Evolutionary conservation across 2,113 vertebrate genomes (phyloP).

Genomic region (Pygoscelis antarcticus): DNA sequence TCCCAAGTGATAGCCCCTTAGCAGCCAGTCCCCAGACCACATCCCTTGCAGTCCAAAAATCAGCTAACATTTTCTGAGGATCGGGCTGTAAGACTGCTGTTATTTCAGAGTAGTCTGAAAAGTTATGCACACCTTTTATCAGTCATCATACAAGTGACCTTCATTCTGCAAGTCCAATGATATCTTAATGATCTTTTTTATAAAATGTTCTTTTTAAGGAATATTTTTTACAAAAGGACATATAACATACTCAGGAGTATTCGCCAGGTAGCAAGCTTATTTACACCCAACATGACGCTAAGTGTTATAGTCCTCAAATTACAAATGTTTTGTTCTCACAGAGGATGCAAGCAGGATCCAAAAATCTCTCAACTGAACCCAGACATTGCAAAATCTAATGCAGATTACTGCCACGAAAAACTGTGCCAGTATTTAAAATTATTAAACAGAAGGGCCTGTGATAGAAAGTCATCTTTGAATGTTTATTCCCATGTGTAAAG

Average conservation of each 20-base stretch:
- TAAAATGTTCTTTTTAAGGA: slow-evolving; percentile 9
- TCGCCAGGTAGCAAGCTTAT: background rate
- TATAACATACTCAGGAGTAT: background rate
- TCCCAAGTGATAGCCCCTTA: background rate
- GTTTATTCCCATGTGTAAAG: background rate
- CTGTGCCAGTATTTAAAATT: background rate
- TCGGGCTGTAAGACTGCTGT: background rate
- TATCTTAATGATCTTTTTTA: background rate
- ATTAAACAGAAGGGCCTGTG: background rate
- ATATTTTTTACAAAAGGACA: background rate
- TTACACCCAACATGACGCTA: background rate
- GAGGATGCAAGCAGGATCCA: background rate
- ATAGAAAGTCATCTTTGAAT: background rate
- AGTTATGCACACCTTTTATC: background rate
- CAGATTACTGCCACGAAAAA: background rate
- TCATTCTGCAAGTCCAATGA: background rate
- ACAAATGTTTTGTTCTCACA: background rate
- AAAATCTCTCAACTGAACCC: background rate
- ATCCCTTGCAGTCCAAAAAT: background rate
- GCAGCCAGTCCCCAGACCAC: background rate
- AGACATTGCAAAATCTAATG: background rate
- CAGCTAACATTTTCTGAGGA: background rate
- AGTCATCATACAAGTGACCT: background rate
- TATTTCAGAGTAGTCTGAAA: background rate
- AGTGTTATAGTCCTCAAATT: background rate